Conservation (phyloP, 2,888 invertebrate genomes). For the Drosophila suboccidentalis region DNA sequence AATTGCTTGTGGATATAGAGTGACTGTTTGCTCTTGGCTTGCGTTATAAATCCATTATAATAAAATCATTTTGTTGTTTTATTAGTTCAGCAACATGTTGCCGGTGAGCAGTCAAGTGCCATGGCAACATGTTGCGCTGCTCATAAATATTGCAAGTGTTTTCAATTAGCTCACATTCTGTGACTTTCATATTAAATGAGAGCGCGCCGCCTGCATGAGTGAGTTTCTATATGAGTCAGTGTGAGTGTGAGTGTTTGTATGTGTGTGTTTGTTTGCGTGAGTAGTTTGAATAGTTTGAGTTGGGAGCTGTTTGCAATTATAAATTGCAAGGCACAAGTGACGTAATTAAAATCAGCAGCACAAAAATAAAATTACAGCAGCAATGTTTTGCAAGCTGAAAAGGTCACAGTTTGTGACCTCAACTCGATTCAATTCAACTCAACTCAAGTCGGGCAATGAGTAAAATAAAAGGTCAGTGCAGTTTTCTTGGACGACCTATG, state of each 20-base stretch:
- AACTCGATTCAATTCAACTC: slow-evolving; percentile 15
- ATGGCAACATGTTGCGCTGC: slow-evolving; percentile 76
- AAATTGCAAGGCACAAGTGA: slow-evolving; percentile 66
- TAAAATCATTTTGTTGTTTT: slow-evolving; percentile 82
- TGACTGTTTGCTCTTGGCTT: slow-evolving; percentile 70
- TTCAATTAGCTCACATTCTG: slow-evolving; percentile 83
- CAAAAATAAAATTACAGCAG: slow-evolving; percentile 21
- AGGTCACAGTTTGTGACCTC: slow-evolving; percentile 62
- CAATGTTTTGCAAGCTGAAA: slow-evolving; percentile 32
- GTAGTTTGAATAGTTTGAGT: slow-evolving; percentile 25
- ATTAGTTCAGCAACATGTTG: slow-evolving; percentile 83
- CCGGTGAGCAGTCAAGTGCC: slow-evolving; percentile 72
- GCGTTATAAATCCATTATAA: slow-evolving; percentile 83
- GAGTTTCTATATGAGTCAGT: slow-evolving; percentile 28
- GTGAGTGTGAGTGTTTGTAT: slow-evolving; percentile 16
- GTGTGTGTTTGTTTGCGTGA: slow-evolving; percentile 12
- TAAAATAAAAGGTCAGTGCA: slow-evolving; percentile 48
- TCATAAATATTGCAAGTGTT: slow-evolving; percentile 84
- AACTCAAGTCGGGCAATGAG: slow-evolving; percentile 45
- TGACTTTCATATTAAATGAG: slow-evolving; percentile 82
- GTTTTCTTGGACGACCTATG: slow-evolving; percentile 39
- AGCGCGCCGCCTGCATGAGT: slow-evolving; percentile 45
- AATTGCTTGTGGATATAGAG: slow-evolving; percentile 16
- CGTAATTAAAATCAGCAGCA: slow-evolving; percentile 56
- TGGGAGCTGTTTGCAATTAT: slow-evolving; percentile 70